Evolutionary conservation across 2,797 vertebrate genomes (phyloP).

Genomic region (Tolypeutes matacus): DNA sequence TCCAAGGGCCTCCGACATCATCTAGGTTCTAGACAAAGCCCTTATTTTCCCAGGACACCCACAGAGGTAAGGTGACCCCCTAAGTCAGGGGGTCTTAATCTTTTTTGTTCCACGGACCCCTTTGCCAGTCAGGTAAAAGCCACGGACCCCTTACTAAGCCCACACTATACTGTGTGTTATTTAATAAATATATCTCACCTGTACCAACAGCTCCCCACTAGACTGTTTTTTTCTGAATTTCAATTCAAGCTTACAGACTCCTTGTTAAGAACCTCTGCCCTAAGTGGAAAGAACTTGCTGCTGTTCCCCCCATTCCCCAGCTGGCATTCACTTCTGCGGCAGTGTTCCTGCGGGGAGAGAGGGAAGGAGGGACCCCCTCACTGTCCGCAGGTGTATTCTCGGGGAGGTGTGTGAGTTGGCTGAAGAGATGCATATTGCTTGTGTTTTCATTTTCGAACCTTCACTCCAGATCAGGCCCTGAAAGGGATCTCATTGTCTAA

Average conservation of each 20-base stretch:
- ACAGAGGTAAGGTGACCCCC: too few relatives aligned
- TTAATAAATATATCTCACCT: too few relatives aligned
- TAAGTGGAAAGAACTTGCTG: fast-evolving
- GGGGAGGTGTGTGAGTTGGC: neutral
- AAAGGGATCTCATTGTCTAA: neutral
- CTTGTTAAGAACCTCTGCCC: too few relatives aligned
- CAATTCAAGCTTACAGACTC: too few relatives aligned
- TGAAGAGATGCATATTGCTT: neutral
- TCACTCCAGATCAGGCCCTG: too few relatives aligned
- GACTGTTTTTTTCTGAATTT: too few relatives aligned
- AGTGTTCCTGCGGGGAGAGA: neutral
- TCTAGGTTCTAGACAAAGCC: neutral
- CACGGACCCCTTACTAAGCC: too few relatives aligned
- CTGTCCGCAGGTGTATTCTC: neutral
- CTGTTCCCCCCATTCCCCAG: neutral
- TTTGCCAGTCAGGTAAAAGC: too few relatives aligned
- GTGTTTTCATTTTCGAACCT: neutral
- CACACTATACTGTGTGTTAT: too few relatives aligned
- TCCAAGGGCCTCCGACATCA: neutral
- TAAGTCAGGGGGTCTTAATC: too few relatives aligned
- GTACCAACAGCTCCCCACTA: too few relatives aligned
- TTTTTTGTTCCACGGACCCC: too few relatives aligned
- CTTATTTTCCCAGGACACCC: neutral
- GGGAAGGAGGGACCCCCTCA: neutral
- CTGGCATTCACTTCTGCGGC: neutral